Evolutionary conservation across 2,888 invertebrate species (phyloP), one percentile per base, ranked within the genome.

Genomic region (Ichneumoninae sp.): DNA sequence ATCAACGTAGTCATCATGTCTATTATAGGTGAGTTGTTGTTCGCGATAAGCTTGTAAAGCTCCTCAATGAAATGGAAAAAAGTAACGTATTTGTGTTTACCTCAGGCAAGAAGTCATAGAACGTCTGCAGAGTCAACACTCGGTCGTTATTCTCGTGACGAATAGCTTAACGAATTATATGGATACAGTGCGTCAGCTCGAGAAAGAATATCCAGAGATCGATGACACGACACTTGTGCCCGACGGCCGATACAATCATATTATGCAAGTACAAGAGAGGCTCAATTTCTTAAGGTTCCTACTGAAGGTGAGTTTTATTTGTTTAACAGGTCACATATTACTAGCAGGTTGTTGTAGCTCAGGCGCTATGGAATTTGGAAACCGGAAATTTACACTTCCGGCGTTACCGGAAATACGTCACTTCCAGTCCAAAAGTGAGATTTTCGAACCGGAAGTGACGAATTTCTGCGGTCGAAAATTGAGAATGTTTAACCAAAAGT

Each of bases 241-340:
- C 0, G 99, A 99, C 92, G 97, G 97, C 30, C 95, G 99, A 88
- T 99, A 98, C 94, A 97, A 97, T 89, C 99, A 99, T 93, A 95
- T 96, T 77, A 96, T 97, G 89, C 99, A 99, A 95, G 98, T 99
- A 81, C 97, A 98, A 92, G 99, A 99, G 94, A 95, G 99, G 90
- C 95, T 99, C 85, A 98, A 98, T 95, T 99, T 99, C 95, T 95
- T 99, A 87, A 96, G 98, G 93, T 98, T 98, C 95, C 95, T 98
- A 89, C 95, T 98, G 70, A 98, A 98, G 92, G 95, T 95, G 89
- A 87, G 85, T 84, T 19, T 8, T 2, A 30, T 63, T 83, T 8
- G 71, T 76, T 83, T 22, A 50, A 40, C 3, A 81, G 30, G n/a
- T n/a, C 44, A 44, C 3, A 44, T 44, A 16, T 13, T 16, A 44